phyloP scores from a whole-genome alignment of 2,888 invertebrate genomes.

The Nematopogon swammerdamellus region DNA sequence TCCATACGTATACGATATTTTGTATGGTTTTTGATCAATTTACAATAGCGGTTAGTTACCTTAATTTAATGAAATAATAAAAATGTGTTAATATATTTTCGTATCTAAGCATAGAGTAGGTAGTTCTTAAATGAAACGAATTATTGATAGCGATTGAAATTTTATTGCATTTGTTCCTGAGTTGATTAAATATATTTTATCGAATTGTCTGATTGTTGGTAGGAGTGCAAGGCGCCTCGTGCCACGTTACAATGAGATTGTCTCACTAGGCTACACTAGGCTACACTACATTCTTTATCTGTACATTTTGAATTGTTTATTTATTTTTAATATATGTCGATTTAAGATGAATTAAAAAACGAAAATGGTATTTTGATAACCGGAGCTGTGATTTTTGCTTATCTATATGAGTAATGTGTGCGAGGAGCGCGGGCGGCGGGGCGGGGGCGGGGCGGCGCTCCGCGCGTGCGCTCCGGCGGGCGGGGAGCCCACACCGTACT shows the following conservation, averaged over 20 bases:
- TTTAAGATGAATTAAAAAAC: slow-evolving; percentile 40
- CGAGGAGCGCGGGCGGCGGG: neutral
- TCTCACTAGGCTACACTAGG: neutral
- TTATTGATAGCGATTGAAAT: slow-evolving; percentile 43
- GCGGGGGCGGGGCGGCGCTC: too few species aligned
- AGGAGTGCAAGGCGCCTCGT: too few species aligned
- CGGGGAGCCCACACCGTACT: neutral
- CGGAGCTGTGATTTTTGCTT: slow-evolving; percentile 57
- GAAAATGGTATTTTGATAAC: slow-evolving; percentile 51
- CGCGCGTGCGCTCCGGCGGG: neutral
- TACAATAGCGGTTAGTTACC: neutral
- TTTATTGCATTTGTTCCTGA: slow-evolving; percentile 57
- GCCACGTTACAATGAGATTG: neutral
- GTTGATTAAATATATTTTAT: slow-evolving; percentile 54
- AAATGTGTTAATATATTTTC: slow-evolving; percentile 51
- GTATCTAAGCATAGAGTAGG: slow-evolving; percentile 41
- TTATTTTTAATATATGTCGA: slow-evolving; percentile 41
- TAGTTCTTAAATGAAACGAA: slow-evolving; percentile 32
- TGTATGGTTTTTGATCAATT: neutral
- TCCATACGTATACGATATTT: slow-evolving; percentile 15
- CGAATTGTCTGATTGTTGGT: slow-evolving; percentile 28
- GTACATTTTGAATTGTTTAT: slow-evolving; percentile 26
- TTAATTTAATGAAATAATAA: slow-evolving; percentile 10
- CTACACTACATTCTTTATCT: slow-evolving; percentile 15
- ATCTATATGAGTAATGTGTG: slow-evolving; percentile 26